Conservation (phyloP, 2,888 invertebrate species). For the Agonum fuliginosum region DNA sequence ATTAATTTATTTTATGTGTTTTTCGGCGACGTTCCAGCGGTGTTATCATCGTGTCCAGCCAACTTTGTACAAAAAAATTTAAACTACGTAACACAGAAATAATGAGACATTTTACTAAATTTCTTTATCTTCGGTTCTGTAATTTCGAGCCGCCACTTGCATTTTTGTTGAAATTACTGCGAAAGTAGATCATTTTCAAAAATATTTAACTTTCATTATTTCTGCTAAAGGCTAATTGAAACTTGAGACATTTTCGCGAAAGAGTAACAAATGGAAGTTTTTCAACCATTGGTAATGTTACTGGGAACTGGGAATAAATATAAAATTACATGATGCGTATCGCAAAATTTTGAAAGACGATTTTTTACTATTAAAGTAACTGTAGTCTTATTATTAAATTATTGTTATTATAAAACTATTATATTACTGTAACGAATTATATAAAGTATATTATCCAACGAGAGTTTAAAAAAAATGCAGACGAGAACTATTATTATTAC, state of each 20-base stretch:
- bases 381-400: neutral
- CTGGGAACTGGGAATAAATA: too few relatives aligned
- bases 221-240: conserved; percentile 10
- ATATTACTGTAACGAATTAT: neutral
- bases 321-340: neutral
- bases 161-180: conserved; percentile 28
- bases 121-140: neutral
- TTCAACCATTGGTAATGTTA: neutral
- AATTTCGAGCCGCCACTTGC: conserved; percentile 28
- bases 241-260: neutral
- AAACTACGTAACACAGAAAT: neutral
- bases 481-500: too few relatives aligned
- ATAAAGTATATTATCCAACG: too few relatives aligned
- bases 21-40: conserved; percentile 7
- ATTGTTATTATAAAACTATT: too few relatives aligned
- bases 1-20: conserved; percentile 38
- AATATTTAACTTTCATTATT: conserved; percentile 19
- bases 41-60: neutral
- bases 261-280: neutral
- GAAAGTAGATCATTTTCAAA: conserved; percentile 31
- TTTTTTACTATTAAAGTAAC: neutral
- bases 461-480: too few relatives aligned
- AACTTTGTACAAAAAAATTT: neutral
- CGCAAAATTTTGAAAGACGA: neutral
- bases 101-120: conserved; percentile 27